Base-by-base conservation (phyloP, 2,113 vertebrate species). In the Cyanocitta stelleri region DNA sequence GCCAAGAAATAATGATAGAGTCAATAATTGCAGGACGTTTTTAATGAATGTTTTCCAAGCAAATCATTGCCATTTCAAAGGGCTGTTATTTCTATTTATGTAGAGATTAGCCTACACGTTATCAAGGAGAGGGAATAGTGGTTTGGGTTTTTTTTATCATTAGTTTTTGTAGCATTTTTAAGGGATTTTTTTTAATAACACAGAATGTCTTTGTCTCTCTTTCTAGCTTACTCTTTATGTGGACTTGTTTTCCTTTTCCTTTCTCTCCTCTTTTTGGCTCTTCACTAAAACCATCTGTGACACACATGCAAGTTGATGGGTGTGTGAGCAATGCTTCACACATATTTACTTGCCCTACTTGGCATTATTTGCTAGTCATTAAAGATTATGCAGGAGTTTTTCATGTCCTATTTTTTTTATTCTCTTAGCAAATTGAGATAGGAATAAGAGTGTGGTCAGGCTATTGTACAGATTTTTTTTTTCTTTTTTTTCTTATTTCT, bases 21-120 rank as follows among this genome's bases (percentile, higher is more conserved):
- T 96, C 96, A 96, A 80, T 95, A 97, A 96, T 93, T 96, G 76
- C 96, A 92, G 96, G 95, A 94, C 91, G 32, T 95, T 96, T 94
- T 93, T 96, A 98, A 94, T 96, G 91, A 90, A 85, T 95, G 92
- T 97, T 98, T 97, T 96, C 93, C 72, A 97, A 97, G 97, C 93
- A 96, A 97, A 98, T 95, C 84, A 90, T 87, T 90, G 96, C 74
- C 89, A 96, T 96, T 98, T 95, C 94, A 95, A 93, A 96, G 93
- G 82, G 71, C 62, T 96, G 85, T 94, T 94, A 94, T 96, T 97
- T 96, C 90, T 85, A 84, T 82, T 95, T 89, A 63, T 56, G 75
- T 79, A 91, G 79, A 67, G 56, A 95, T 96, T 96, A 94, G 87
- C 74, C 59, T 71, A 91, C 74, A 79, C 0, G 37, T 66, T 90